phyloP scores from a whole-genome alignment of 2,113 vertebrate genomes.

The Antennarius striatus region DNA sequence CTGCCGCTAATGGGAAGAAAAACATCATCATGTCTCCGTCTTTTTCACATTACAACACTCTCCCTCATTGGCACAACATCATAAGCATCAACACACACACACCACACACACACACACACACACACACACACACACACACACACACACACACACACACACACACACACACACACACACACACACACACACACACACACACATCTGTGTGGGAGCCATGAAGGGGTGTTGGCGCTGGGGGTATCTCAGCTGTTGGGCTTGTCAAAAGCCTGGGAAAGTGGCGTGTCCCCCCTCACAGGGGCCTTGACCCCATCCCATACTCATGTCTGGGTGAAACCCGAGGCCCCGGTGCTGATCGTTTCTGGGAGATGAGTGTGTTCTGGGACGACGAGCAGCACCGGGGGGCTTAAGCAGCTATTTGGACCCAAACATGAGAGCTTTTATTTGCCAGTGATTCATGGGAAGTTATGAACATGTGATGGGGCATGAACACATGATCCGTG shows the following conservation, averaged over 20 bases:
- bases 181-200: conserved; percentile 56
- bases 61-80: conserved; percentile 82
- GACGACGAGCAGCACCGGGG: conserved; percentile 31
- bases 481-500: not conserved
- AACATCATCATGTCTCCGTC: conserved; percentile 61
- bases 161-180: conserved; percentile 23
- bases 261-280: conserved; percentile 86
- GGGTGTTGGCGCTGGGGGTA: conserved; percentile 34
- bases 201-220: conserved; percentile 61
- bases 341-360: conserved; percentile 69
- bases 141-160: conserved; percentile 52
- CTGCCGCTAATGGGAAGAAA: conserved; percentile 61
- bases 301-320: conserved; percentile 51
- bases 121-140: conserved; percentile 31
- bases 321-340: conserved; percentile 79
- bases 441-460: conserved; percentile 48
- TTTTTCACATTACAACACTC: conserved; percentile 75
- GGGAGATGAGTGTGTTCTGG: conserved; percentile 44
- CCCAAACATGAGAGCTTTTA: conserved; percentile 45
- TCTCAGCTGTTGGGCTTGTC: conserved; percentile 84
- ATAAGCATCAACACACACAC: conserved; percentile 52
- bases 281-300: conserved; percentile 29
- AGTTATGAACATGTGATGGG: conserved; percentile 8
- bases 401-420: conserved; percentile 56
- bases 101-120: conserved; percentile 24